phyloP scores from a whole-genome alignment of 2,113 vertebrate genomes.

The Pterocles gutturalis region DNA sequence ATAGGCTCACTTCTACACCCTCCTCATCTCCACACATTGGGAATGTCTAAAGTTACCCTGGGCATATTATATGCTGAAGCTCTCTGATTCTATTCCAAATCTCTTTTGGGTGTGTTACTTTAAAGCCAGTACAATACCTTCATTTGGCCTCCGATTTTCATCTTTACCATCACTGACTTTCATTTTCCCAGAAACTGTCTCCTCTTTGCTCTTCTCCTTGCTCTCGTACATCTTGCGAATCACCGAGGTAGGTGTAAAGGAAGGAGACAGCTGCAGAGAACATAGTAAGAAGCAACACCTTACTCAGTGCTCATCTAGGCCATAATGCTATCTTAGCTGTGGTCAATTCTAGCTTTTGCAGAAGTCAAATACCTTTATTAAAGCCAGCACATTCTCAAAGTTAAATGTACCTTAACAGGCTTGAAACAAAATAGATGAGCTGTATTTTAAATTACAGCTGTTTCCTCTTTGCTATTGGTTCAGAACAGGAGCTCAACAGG shows the following conservation, averaged over 20 bases:
- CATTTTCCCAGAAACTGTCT: conserved; percentile 78
- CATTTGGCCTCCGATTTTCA: conserved; percentile 79
- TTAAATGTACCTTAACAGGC: not conserved
- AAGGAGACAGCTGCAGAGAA: conserved; percentile 89
- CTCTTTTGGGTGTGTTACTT: not conserved
- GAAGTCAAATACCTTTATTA: not conserved
- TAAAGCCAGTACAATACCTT: conserved; percentile 79
- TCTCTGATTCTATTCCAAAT: not conserved
- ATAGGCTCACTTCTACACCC: not conserved
- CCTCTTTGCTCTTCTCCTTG: conserved; percentile 95
- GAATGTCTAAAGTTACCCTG: not conserved
- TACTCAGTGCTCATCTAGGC: not conserved
- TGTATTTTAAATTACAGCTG: not conserved
- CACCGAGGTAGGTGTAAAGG: conserved; percentile 97
- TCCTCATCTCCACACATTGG: not conserved
- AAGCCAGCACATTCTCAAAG: not conserved
- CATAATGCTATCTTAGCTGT: not conserved
- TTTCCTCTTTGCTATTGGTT: not conserved
- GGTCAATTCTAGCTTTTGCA: not conserved
- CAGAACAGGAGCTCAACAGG: not conserved
- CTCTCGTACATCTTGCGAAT: conserved; percentile 99
- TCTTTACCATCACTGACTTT: conserved; percentile 82
- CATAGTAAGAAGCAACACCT: not conserved
- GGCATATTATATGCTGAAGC: not conserved
- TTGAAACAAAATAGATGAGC: not conserved